A percentile compares a stretch with the other conserved stretches of the same genome.
These are phyloP conservation scores for Gobius niger DNA, from an alignment of 2,113 vertebrate genomes.

Conservation along the genomic window DNA sequence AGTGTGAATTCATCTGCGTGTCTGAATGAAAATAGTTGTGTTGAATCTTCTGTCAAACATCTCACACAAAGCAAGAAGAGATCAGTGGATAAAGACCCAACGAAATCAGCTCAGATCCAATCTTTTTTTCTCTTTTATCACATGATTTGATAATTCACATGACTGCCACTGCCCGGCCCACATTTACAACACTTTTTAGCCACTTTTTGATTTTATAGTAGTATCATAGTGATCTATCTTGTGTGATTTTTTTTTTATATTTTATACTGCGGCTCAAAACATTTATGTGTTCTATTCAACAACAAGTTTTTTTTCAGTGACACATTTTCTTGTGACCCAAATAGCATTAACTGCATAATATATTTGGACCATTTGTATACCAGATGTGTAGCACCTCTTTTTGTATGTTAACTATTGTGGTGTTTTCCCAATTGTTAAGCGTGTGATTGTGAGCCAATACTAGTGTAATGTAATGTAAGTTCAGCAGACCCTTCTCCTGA, in stretches of 20 bases:
- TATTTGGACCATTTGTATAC: no score
- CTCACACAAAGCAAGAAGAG: background rate
- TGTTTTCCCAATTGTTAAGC: background rate
- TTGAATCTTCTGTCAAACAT: background rate
- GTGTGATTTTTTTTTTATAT: background rate
- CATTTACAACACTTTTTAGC: background rate
- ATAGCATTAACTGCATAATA: no score
- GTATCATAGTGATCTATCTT: background rate
- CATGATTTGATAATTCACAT: constrained; percentile 22
- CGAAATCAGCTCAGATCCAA: constrained; percentile 8
- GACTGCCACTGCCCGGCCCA: constrained; percentile 3
- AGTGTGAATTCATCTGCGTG: constrained; percentile 17
- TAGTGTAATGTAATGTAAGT: background rate
- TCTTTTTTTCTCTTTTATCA: constrained; percentile 3
- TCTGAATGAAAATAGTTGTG: constrained; percentile 12
- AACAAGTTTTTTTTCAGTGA: background rate
- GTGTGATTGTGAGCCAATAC: background rate
- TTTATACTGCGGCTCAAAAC: background rate
- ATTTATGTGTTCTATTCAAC: background rate
- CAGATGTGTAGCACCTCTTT: no score
- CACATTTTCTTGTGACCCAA: no score
- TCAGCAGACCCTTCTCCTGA: background rate
- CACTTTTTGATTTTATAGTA: background rate
- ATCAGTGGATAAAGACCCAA: background rate
- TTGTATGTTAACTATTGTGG: background rate